Evolutionary conservation across 2,113 vertebrate genomes (phyloP), one percentile per base, ranked within the genome.

Genomic region (Gobius niger): DNA sequence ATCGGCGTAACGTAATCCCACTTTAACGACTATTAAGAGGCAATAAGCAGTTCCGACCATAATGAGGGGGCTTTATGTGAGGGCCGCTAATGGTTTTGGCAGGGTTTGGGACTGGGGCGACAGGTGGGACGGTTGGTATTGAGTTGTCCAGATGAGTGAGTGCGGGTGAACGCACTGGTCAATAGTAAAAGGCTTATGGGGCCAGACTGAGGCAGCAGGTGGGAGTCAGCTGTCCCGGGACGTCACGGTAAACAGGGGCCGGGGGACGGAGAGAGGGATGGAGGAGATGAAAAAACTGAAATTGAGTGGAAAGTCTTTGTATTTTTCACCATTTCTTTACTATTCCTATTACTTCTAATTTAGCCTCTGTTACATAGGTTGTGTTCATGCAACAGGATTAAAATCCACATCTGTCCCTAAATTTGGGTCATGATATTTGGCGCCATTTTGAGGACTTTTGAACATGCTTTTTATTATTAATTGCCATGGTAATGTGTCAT

Each of bases 221-320:
- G 92, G 85, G 76, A 70, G 85, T 92, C 91, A 93, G 91, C 91
- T 92, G 90, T 86, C 82, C 73, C 88, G 82, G 86, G 90, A 86
- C 85, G 92, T 91, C 88, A 57, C 76, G 3, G 24, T 34, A 77
- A 90, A 87, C 83, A 89, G 84, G 75, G 84, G 83, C 76, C 73
- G 81, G 77, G 86, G 61, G 71, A 71, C 80, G 83, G 74, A 67
- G 53, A 47, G 0, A 75, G 64, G 79, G 47, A 34, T 57, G 82
- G 77, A 60, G 71, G 77, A 84, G 80, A 84, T 71, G 80, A 78
- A 73, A 87, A 85, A 76, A 76, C 69, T 76, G 77, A 80, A 76
- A 34, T 34, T 34, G 24, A 34, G 24, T 19, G 18, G 9, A 24
- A 9, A 7, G 10, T 54, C 11, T 24, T 54, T 5, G 9, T 54